phyloP scores from a whole-genome alignment of 2,797 vertebrate species.

The Melopsittacus undulatus region DNA sequence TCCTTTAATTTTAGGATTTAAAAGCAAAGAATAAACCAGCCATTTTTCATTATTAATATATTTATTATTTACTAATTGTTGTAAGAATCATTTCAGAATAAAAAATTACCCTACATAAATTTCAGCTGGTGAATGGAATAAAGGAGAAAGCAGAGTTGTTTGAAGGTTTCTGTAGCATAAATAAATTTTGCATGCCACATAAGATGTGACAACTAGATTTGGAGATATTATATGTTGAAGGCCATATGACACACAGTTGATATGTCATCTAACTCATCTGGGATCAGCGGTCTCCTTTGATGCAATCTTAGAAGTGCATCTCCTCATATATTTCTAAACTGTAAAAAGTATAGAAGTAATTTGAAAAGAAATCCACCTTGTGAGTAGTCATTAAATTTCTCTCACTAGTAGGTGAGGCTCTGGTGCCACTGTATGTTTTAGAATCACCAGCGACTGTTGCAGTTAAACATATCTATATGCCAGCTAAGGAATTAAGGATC shows the following conservation, averaged over 20 bases:
- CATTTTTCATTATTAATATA: neutral
- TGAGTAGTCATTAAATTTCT: neutral
- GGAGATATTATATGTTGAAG: neutral
- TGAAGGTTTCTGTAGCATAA: neutral
- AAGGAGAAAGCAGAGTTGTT: neutral
- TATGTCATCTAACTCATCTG: neutral
- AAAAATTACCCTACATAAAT: neutral
- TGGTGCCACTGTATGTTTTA: neutral
- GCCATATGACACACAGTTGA: neutral
- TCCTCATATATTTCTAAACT: neutral
- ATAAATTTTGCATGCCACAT: neutral
- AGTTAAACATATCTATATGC: neutral
- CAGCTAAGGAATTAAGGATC: neutral
- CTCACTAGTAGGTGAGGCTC: neutral
- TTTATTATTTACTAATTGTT: neutral
- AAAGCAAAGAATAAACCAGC: neutral
- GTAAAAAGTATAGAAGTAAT: neutral
- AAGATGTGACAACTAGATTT: neutral
- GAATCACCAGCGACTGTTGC: neutral
- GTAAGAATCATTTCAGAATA: neutral
- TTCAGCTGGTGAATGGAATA: neutral
- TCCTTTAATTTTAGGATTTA: neutral
- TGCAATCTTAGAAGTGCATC: neutral
- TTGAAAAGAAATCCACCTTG: neutral
- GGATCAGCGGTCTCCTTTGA: neutral